These are phyloP conservation scores for pig (Sus scrofa) DNA, from an alignment of 2,113 vertebrate genomes.

Conservation along the genomic window T2T-Sscrofa CM000820.6:102221001-102221500, in stretches of 20 bases:
- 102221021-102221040: conserved; percentile 60
- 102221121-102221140: conserved; percentile 54
- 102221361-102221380: not conserved
- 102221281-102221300: not conserved
- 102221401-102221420: not conserved
- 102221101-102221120: conserved; percentile 55
- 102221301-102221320: not conserved
- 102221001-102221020: conserved; percentile 35
- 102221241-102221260: not conserved
- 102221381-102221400: not conserved
- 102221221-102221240: not conserved
- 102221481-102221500: not conserved
- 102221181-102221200: conserved; percentile 24
- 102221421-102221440: not conserved
- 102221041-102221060: conserved; percentile 42
- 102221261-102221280: not conserved
- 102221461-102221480: not conserved
- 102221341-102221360: not conserved
- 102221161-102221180: not conserved
- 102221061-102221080: conserved; percentile 35
- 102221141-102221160: conserved; percentile 10
- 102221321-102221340: not conserved
- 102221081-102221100: conserved; percentile 61
- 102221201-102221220: not conserved
- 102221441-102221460: not conserved